Conservation (phyloP, 2,888 invertebrate genomes). For the Labia minor region DNA sequence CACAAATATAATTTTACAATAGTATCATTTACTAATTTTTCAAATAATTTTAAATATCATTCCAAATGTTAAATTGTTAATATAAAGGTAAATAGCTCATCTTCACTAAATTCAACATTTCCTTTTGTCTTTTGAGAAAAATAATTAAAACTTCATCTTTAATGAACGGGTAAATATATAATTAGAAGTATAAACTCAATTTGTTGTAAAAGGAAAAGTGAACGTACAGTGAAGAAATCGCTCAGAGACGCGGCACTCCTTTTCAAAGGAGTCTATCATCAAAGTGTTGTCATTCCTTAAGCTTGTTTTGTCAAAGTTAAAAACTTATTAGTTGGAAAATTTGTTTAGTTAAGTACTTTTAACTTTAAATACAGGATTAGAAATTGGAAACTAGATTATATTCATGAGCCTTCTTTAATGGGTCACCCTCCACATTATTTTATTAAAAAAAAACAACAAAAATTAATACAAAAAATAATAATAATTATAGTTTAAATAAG, state of each 20-base stretch:
- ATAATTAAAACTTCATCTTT: too few species aligned
- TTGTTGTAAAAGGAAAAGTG: neutral
- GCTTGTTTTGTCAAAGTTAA: conserved; percentile 7
- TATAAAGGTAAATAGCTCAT: too few species aligned
- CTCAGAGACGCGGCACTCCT: neutral
- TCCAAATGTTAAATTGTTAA: too few species aligned
- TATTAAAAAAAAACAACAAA: too few species aligned
- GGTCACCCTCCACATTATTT: too few species aligned
- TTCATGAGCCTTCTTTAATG: neutral
- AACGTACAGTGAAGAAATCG: neutral
- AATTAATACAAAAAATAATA: too few species aligned
- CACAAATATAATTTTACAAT: too few species aligned
- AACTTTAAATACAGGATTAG: conserved; percentile 13
- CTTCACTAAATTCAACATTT: too few species aligned
- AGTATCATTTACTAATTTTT: too few species aligned
- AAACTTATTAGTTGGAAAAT: neutral
- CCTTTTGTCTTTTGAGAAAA: too few species aligned
- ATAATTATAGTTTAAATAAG: too few species aligned
- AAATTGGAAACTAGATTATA: conserved; percentile 2
- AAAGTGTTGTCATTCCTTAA: neutral
- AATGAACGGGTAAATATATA: neutral
- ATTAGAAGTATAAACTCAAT: conserved; percentile 7
- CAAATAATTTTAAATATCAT: too few species aligned
- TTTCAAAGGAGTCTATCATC: neutral
- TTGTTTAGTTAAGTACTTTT: neutral